Evolutionary conservation across 2,888 invertebrate species (phyloP).

Genomic region (Liopterus haemorrhoidalis): DNA sequence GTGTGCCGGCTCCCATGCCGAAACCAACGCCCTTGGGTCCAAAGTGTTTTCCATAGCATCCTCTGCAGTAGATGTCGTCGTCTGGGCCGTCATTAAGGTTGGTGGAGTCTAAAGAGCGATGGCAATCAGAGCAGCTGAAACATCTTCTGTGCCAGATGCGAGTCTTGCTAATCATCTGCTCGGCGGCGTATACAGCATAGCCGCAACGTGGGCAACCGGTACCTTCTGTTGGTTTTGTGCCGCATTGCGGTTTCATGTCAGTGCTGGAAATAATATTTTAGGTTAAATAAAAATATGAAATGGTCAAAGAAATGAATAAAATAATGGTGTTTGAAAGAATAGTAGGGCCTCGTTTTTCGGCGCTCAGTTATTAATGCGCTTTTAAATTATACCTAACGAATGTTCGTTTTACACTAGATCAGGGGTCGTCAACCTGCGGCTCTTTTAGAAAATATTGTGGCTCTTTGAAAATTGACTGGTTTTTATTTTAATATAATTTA

Average conservation of each 20-base stretch:
- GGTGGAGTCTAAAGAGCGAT: constrained; percentile 80
- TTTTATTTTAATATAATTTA: no score
- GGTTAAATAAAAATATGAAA: no score
- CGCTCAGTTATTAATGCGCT: no score
- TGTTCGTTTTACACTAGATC: no score
- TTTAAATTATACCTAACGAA: no score
- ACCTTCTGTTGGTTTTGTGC: constrained; percentile 67
- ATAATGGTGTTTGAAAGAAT: no score
- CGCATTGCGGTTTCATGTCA: constrained; percentile 68
- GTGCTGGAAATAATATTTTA: constrained; percentile 56
- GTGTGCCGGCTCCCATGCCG: constrained; percentile 84
- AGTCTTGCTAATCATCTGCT: constrained; percentile 93
- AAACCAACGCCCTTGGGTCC: constrained; percentile 87
- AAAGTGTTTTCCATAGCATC: constrained; percentile 81
- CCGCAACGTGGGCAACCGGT: constrained; percentile 83
- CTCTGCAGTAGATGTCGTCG: constrained; percentile 87
- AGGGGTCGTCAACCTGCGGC: no score
- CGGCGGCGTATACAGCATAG: constrained; percentile 89
- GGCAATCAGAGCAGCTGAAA: constrained; percentile 86
- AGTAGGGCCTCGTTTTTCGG: no score
- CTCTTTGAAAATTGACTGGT: no score
- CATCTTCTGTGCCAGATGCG: constrained; percentile 86
- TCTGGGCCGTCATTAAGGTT: constrained; percentile 88
- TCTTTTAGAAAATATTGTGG: no score
- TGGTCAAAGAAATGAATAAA: no score